Evolutionary conservation across 2,797 vertebrate species (phyloP).

Genomic region (Podarcis lilfordi): DNA sequence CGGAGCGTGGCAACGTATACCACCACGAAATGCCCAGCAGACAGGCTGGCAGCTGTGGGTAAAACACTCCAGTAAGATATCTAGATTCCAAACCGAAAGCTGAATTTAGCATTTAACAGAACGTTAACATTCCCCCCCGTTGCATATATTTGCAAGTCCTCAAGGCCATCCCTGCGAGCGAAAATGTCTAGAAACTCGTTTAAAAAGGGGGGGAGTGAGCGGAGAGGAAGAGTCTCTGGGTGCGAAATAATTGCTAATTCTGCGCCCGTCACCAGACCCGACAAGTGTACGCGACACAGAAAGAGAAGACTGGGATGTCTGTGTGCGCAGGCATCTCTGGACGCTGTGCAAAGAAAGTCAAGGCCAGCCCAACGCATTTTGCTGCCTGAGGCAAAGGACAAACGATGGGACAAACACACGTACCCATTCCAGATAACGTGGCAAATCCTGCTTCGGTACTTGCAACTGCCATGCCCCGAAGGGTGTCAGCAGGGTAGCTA

Average conservation of each 20-base stretch:
- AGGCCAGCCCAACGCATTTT: no score
- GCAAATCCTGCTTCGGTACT: no score
- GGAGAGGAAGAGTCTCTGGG: not conserved
- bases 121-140: not conserved
- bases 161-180: not conserved
- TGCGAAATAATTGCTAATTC: not conserved
- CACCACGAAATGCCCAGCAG: not conserved
- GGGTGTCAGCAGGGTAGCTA: no score
- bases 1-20: not conserved
- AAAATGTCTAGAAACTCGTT: not conserved
- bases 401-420: no score
- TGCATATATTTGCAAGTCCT: slow-evolving; percentile 1
- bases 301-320: not conserved
- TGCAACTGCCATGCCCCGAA: no score
- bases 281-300: not conserved
- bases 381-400: no score
- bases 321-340: no score
- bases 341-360: no score
- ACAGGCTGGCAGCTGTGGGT: no score
- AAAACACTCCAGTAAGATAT: not conserved
- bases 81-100: not conserved
- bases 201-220: not conserved
- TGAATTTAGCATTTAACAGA: not conserved
- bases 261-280: not conserved
- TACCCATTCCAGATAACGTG: no score